Evolutionary conservation across 2,888 invertebrate species (phyloP).

Genomic region (Patella depressa): DNA sequence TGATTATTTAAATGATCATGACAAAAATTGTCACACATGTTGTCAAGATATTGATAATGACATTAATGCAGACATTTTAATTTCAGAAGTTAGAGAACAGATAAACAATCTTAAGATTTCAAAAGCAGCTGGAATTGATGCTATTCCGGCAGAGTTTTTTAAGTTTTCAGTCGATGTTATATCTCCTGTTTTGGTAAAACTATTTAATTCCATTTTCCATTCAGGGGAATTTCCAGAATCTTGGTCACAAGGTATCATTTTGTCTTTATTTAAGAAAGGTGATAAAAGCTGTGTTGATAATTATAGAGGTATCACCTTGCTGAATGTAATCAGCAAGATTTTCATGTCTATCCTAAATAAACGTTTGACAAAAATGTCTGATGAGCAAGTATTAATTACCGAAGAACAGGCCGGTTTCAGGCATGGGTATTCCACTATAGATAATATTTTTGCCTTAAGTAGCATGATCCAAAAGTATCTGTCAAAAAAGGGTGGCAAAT

Average conservation of each 20-base stretch:
- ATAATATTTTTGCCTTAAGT: background rate
- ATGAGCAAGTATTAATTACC: background rate
- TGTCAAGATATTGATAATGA: background rate
- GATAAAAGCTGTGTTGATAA: background rate
- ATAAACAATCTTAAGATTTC: background rate
- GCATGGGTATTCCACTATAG: slow-evolving; percentile 1
- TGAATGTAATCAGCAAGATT: background rate
- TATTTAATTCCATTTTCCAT: background rate
- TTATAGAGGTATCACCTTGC: background rate
- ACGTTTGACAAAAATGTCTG: background rate
- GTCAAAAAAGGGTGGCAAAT: slow-evolving; percentile 1
- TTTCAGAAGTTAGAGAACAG: background rate
- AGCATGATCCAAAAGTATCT: background rate
- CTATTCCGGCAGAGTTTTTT: slow-evolving; percentile 6
- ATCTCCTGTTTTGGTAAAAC: background rate
- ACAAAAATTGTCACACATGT: background rate
- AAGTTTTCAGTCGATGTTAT: background rate
- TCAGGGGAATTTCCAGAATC: background rate
- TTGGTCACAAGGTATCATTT: background rate
- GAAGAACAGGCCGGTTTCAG: slow-evolving; percentile 7
- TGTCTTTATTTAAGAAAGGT: background rate
- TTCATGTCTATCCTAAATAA: background rate
- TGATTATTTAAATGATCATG: background rate
- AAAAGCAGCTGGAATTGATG: slow-evolving; percentile 6
- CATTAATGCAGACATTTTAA: background rate